These are phyloP conservation scores for Drosophila asahinai DNA, from an alignment of 1,140 invertebrate genomes.

Conservation along the genomic window DNA sequence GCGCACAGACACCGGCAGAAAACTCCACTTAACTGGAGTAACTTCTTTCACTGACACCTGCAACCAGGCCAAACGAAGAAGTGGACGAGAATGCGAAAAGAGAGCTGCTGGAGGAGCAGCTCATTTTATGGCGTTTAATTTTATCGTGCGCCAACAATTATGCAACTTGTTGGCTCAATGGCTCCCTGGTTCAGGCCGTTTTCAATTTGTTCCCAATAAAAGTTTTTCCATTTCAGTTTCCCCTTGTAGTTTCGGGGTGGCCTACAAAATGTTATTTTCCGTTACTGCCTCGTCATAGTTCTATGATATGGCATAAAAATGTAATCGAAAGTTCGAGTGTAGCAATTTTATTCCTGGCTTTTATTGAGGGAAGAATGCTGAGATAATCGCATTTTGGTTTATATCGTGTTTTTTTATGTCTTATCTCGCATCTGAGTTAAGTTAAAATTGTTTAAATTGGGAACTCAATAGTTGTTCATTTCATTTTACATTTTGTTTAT, in stretches of 20 bases:
- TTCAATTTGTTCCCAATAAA: constrained; percentile 80
- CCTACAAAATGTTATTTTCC: constrained; percentile 28
- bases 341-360: neutral
- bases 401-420: neutral
- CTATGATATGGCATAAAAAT: constrained; percentile 35
- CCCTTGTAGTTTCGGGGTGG: constrained; percentile 19
- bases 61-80: constrained; percentile 2
- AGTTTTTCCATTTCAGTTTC: constrained; percentile 75
- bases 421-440: neutral
- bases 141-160: constrained; percentile 84
- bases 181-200: constrained; percentile 41
- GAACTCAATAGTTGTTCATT: constrained; percentile 15
- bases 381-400: constrained; percentile 21
- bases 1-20: constrained; percentile 15
- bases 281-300: constrained; percentile 47
- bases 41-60: constrained; percentile 48
- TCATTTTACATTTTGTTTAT: constrained; percentile 37
- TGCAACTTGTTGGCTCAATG: constrained; percentile 80
- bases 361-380: constrained; percentile 1
- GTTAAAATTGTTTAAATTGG: neutral
- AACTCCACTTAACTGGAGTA: constrained; percentile 49
- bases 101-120: constrained; percentile 14
- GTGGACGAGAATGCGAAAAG: neutral
- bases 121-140: constrained; percentile 79
- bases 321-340: constrained; percentile 14